Conservation (phyloP, 1,140 invertebrate species). For the Euglossa dilemma region DNA sequence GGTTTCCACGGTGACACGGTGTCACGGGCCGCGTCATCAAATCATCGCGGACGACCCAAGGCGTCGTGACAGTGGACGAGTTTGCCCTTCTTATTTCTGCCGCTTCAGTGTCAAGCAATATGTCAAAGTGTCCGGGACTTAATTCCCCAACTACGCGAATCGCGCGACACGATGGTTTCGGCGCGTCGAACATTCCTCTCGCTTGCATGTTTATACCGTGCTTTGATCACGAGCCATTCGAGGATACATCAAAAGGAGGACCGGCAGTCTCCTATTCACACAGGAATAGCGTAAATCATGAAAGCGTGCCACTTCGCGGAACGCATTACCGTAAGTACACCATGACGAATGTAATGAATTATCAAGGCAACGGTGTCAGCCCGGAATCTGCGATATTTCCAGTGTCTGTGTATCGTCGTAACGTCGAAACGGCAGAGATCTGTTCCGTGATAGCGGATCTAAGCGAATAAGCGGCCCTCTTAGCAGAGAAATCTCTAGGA, state of each 20-base stretch:
- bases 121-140: slow-evolving; percentile 36
- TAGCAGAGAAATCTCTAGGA: neutral
- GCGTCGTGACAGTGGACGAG: neutral
- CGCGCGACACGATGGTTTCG: slow-evolving; percentile 15
- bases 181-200: slow-evolving; percentile 22
- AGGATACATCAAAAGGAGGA: slow-evolving; percentile 33
- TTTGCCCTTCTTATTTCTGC: slow-evolving; percentile 34
- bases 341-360: slow-evolving; percentile 35
- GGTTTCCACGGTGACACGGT: neutral
- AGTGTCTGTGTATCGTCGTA: neutral
- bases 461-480: neutral
- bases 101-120: slow-evolving; percentile 27
- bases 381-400: neutral
- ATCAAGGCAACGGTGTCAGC: slow-evolving; percentile 24
- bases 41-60: slow-evolving; percentile 1
- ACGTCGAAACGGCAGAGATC: neutral
- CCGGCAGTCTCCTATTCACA: slow-evolving; percentile 21
- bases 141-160: slow-evolving; percentile 11
- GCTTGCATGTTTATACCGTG: slow-evolving; percentile 35
- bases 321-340: slow-evolving; percentile 36
- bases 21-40: slow-evolving; percentile 2
- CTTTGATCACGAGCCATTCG: slow-evolving; percentile 36
- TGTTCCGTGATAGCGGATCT: neutral
- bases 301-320: slow-evolving; percentile 33
- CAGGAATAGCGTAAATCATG: slow-evolving; percentile 41